A percentile compares a stretch with the other conserved stretches of the same genome.
phyloP scores from a whole-genome alignment of 2,797 vertebrate species.

The Picus viridis region DNA sequence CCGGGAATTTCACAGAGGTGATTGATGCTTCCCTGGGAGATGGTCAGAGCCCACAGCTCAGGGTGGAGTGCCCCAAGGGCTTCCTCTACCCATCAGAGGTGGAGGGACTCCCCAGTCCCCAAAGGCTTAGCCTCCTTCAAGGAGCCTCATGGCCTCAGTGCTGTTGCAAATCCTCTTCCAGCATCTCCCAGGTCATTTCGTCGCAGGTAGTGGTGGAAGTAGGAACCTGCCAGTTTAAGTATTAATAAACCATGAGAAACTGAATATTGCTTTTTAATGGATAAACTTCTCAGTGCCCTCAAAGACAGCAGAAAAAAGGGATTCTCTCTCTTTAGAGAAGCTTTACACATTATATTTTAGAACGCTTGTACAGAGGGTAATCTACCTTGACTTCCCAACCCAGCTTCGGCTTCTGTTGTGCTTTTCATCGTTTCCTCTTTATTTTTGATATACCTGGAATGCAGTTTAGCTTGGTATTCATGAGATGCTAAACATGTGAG shows the following conservation, averaged over 20 bases:
- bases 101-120: neutral
- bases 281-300: constrained; percentile 16
- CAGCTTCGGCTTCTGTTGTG: constrained; percentile 64
- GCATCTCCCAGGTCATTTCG: neutral
- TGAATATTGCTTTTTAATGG: neutral
- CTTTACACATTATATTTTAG: constrained; percentile 65
- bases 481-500: constrained; percentile 74
- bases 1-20: neutral
- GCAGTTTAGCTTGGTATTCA: constrained; percentile 85
- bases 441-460: constrained; percentile 79
- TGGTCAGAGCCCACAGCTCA: fast-evolving
- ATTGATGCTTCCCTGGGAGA: neutral
- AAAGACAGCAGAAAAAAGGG: constrained; percentile 36
- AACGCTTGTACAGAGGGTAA: constrained; percentile 16
- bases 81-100: neutral
- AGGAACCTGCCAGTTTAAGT: neutral
- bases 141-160: fast-evolving
- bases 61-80: neutral
- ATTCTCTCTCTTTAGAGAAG: constrained; percentile 60
- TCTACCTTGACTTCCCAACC: constrained; percentile 59
- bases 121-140: neutral
- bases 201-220: neutral
- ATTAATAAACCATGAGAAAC: neutral
- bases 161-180: neutral
- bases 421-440: constrained; percentile 68